These are phyloP conservation scores for Odontomachus brunneus DNA, from an alignment of 1,140 invertebrate genomes.

Conservation along the genomic window DNA sequence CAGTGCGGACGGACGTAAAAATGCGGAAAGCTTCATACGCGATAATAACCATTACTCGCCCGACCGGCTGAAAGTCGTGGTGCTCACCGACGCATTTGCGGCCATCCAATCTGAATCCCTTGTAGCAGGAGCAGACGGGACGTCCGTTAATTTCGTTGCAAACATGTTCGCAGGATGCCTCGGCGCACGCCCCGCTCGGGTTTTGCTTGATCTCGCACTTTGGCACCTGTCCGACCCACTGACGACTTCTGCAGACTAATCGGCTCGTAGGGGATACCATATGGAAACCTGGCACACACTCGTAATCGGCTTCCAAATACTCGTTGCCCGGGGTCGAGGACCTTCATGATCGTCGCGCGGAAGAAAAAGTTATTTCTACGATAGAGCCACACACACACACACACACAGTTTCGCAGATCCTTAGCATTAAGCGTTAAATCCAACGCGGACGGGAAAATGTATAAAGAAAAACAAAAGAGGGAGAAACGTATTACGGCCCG, in stretches of 20 bases:
- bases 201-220: constrained; percentile 78
- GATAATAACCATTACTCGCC: constrained; percentile 18
- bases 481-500: constrained; percentile 7
- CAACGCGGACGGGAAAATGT: not conserved
- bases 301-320: constrained; percentile 84
- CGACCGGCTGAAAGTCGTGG: not conserved
- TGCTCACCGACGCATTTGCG: constrained; percentile 81
- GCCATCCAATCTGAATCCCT: constrained; percentile 81
- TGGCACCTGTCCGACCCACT: constrained; percentile 82
- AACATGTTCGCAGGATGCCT: constrained; percentile 82
- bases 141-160: constrained; percentile 84
- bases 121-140: constrained; percentile 84
- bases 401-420: too few species aligned
- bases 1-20: not conserved
- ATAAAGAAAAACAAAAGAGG: not conserved
- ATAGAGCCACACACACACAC: not conserved
- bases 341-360: constrained; percentile 64
- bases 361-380: constrained; percentile 29
- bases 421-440: too few species aligned
- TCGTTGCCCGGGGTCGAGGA: constrained; percentile 82
- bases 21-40: not conserved
- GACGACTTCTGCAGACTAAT: constrained; percentile 80
- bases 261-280: constrained; percentile 76
- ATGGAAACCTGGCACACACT: constrained; percentile 80
- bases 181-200: constrained; percentile 74